Evolutionary conservation across 2,113 vertebrate genomes (phyloP).

Genomic region (Archilochus colubris): DNA sequence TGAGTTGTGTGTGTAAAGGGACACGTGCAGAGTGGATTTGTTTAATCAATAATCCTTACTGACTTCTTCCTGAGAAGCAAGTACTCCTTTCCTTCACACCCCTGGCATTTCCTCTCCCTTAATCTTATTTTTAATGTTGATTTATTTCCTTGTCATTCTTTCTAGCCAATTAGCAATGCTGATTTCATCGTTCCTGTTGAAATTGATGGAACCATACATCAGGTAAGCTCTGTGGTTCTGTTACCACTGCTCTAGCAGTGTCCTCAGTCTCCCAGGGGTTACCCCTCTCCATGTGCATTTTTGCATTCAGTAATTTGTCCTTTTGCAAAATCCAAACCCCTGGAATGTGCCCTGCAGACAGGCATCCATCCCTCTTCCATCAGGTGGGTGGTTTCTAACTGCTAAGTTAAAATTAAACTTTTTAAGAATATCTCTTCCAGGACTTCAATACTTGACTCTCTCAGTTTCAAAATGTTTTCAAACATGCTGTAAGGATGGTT

Average conservation of each 20-base stretch:
- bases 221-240: slow-evolving; percentile 78
- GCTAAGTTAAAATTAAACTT: background rate
- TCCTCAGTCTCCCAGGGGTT: accelerated
- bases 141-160: slow-evolving; percentile 55
- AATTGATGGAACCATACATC: slow-evolving; percentile 98
- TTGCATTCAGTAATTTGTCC: background rate
- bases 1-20: background rate
- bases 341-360: background rate
- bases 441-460: background rate
- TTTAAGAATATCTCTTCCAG: background rate
- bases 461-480: background rate
- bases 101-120: background rate
- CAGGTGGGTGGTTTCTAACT: background rate
- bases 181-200: slow-evolving; percentile 99
- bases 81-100: background rate
- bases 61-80: background rate
- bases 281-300: background rate
- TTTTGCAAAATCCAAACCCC: background rate
- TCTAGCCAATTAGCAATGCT: slow-evolving; percentile 96
- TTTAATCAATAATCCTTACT: background rate
- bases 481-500: background rate
- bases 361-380: background rate
- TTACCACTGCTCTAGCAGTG: background rate
- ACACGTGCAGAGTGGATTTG: background rate
- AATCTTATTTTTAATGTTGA: background rate